Evolutionary conservation across 2,888 invertebrate species (phyloP).

Genomic region (Poecilobothrus nobilitatus): DNA sequence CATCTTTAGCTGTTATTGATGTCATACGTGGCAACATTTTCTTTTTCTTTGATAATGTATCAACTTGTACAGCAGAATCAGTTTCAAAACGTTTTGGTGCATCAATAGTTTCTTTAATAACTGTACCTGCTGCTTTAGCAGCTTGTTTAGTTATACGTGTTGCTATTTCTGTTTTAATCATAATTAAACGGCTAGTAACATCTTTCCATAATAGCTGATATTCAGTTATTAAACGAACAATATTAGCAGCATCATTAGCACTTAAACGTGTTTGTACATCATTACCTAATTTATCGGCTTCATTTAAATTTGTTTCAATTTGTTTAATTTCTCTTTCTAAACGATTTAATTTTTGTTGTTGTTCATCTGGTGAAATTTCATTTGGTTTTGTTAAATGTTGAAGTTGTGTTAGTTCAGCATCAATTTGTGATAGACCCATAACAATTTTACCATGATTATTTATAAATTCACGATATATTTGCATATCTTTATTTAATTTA

Average conservation of each 20-base stretch:
- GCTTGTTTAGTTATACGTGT: conserved; percentile 31
- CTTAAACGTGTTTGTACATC: conserved; percentile 52
- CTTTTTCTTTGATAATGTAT: conserved; percentile 52
- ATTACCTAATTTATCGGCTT: conserved; percentile 53
- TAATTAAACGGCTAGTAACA: conserved; percentile 48
- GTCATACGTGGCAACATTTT: conserved; percentile 51
- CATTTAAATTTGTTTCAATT: conserved; percentile 47
- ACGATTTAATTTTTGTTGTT: conserved; percentile 35
- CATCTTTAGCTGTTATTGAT: conserved; percentile 71
- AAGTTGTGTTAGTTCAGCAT: conserved; percentile 61
- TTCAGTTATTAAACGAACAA: conserved; percentile 56
- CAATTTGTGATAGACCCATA: conserved; percentile 60
- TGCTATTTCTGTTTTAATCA: conserved; percentile 43
- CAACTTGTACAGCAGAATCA: conserved; percentile 72
- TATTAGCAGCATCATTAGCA: conserved; percentile 48
- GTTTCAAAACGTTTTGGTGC: conserved; percentile 68
- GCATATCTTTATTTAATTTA: conserved; percentile 50
- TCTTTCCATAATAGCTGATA: conserved; percentile 57
- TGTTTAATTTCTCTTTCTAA: conserved; percentile 51
- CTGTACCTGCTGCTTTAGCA: conserved; percentile 31
- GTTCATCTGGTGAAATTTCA: conserved; percentile 28
- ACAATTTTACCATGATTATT: conserved; percentile 64
- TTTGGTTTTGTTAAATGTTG: conserved; percentile 50
- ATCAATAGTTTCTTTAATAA: conserved; percentile 54
- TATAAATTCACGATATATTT: conserved; percentile 59